phyloP scores from a whole-genome alignment of 2,888 invertebrate genomes.

The Gastrophysa polygoni region DNA sequence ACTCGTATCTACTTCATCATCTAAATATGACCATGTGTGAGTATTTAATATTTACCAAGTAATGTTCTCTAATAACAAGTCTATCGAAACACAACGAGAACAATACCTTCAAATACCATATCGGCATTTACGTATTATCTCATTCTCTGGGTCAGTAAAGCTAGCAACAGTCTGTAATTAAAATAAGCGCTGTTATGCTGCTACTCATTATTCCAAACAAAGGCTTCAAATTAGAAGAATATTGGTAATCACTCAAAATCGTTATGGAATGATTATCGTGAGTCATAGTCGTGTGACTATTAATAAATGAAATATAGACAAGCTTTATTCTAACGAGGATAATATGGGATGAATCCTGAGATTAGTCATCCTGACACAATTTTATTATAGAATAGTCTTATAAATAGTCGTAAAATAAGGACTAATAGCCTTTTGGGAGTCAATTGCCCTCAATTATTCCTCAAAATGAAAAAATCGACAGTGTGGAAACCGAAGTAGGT shows the following conservation, averaged over 20 bases:
- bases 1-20: background rate
- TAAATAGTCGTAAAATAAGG: no score
- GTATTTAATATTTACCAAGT: background rate
- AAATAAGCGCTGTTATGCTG: slow-evolving; percentile 37
- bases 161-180: slow-evolving; percentile 24
- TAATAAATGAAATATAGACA: background rate
- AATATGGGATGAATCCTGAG: background rate
- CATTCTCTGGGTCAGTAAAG: slow-evolving; percentile 29
- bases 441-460: no score
- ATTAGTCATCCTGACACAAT: no score
- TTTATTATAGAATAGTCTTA: no score
- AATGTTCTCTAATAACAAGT: background rate
- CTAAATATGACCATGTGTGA: background rate
- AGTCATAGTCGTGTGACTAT: background rate
- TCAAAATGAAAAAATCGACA: no score
- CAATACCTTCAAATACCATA: slow-evolving; percentile 1
- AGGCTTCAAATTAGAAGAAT: background rate
- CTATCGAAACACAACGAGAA: background rate
- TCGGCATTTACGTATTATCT: slow-evolving; percentile 22
- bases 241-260: background rate
- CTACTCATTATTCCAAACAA: slow-evolving; percentile 29
- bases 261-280: background rate
- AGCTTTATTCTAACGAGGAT: background rate
- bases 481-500: no score
- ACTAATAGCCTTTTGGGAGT: no score